Base-by-base conservation (phyloP, 1,140 invertebrate species). In the Ceratina calcarata region DNA sequence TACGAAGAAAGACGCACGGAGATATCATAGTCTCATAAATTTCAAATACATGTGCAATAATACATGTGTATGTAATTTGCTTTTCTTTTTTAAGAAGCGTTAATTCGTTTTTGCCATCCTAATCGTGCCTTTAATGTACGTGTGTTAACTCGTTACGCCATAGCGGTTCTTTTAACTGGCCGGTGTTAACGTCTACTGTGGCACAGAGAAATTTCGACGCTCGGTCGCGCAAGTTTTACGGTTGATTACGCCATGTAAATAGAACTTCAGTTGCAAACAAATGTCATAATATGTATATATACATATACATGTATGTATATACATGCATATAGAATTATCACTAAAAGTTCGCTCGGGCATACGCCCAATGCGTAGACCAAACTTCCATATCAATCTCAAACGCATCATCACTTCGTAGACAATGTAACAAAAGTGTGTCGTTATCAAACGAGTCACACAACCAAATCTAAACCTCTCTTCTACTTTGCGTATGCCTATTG, bases 371-470 rank as follows among this genome's bases (percentile, higher is more conserved):
- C 51, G 74, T 27, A 76, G 55, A 69, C 24, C 55, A 68, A 80
- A 57, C 32, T 68, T 75, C 75, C 16, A 27, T 67, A 64, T 37
- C 18, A 45, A 72, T 55, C 32, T 37, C 27, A 53, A 60, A 49
- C 24, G 66, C 57, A 76, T 76, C 20, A 55, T 65, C 15, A 10
- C 24, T 67, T 60, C 24, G 13, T 22, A 60, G 58, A 78, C 58
- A 27, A 22, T 55, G 18, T 58, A 66, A 79, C 78, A 67, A 60
- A 74, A 74, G 7, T 66, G 18, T 27, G 10, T 49, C 62, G 22
- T 45, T 57, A 24, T 67, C 53, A 62, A 62, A 85, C 76, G 58
- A 79, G 64, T 67, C 83, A 79, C 84, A 86, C 84, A 86, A 86
- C 80, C 83, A 86, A 82, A 85, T 75, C 60, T 32, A 27, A 55